Evolutionary conservation across 2,797 vertebrate genomes (phyloP).

Genomic region (Cichlasoma orientale): DNA sequence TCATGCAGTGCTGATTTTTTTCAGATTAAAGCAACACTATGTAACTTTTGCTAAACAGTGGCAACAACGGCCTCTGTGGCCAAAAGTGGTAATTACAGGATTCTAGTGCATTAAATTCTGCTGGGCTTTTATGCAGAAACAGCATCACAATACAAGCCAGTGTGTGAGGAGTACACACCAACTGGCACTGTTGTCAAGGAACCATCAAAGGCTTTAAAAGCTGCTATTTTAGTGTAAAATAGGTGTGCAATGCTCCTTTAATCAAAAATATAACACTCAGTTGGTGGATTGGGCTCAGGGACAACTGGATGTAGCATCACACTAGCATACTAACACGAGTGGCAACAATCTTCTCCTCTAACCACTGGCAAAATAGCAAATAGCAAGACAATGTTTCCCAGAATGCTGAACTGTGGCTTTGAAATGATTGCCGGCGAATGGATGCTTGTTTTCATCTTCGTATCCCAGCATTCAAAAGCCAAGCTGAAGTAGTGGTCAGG

Average conservation of each 20-base stretch:
- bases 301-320: not conserved
- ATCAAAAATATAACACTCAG: not conserved
- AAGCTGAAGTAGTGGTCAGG: constrained; percentile 19
- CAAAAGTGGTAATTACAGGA: too few relatives aligned
- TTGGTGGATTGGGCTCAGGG: not conserved
- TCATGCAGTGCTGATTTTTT: not conserved
- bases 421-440: not conserved
- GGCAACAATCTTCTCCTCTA: not conserved
- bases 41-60: not conserved
- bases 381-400: not conserved
- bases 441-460: constrained; percentile 12
- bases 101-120: too few relatives aligned
- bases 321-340: not conserved
- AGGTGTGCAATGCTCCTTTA: not conserved
- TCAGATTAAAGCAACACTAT: not conserved
- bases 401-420: not conserved
- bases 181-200: not conserved
- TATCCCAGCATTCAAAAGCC: constrained; percentile 10
- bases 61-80: too few relatives aligned
- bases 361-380: not conserved
- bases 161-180: fast-evolving
- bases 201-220: not conserved
- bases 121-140: too few relatives aligned
- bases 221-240: not conserved
- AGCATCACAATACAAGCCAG: too few relatives aligned